These are phyloP conservation scores for Neodiprion fabricii DNA, from an alignment of 1,140 invertebrate species.

Conservation along the genomic window DNA sequence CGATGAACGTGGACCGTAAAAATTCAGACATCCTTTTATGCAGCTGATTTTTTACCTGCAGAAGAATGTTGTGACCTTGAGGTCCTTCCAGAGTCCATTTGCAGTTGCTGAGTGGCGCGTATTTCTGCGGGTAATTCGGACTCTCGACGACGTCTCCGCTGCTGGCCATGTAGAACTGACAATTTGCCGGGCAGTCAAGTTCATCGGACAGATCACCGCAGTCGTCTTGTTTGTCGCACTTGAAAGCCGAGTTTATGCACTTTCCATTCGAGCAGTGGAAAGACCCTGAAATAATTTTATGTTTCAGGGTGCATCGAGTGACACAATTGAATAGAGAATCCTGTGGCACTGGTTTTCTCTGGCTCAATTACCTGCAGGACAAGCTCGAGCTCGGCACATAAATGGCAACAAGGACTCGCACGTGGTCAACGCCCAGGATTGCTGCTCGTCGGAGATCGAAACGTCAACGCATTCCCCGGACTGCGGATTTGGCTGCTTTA, in stretches of 20 bases:
- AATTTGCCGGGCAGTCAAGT: constrained; percentile 85
- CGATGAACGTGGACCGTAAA: neutral
- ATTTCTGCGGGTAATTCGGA: constrained; percentile 93
- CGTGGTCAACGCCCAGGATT: constrained; percentile 92
- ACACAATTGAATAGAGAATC: neutral
- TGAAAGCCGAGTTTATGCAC: constrained; percentile 88
- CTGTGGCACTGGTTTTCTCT: neutral
- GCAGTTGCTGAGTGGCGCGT: constrained; percentile 87
- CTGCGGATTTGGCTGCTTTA: constrained; percentile 84
- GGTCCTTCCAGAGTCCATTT: constrained; percentile 98
- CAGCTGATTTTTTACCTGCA: constrained; percentile 65
- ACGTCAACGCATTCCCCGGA: constrained; percentile 89
- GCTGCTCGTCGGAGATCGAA: constrained; percentile 75
- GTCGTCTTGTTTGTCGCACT: constrained; percentile 92
- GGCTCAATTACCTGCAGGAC: constrained; percentile 76
- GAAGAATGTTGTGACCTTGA: constrained; percentile 90
- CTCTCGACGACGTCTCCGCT: constrained; percentile 95
- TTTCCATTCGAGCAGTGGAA: constrained; percentile 92
- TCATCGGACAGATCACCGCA: constrained; percentile 93
- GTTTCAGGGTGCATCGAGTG: neutral
- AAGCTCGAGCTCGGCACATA: constrained; percentile 91
- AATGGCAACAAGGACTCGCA: constrained; percentile 94
- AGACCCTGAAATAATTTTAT: constrained; percentile 66
- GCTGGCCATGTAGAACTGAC: constrained; percentile 91
- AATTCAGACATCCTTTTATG: constrained; percentile 5